Conservation (phyloP, 1,140 invertebrate species). For the Paramacrobiotus metropolitanus region DNA sequence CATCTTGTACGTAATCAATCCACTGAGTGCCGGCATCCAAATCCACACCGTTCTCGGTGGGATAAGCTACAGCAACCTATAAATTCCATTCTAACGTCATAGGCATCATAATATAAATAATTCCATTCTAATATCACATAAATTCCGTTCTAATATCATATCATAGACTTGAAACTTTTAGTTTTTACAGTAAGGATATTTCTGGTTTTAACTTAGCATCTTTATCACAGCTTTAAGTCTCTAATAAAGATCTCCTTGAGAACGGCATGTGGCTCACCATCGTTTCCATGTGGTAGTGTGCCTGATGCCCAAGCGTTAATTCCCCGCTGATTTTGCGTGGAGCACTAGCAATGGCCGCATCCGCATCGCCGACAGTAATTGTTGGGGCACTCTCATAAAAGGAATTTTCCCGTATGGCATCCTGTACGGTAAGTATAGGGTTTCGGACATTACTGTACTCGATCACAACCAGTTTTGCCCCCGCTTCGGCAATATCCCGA, state of each 20-base stretch:
- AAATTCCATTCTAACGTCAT: no score
- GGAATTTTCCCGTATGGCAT: slow-evolving; percentile 28
- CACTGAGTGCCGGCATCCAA: slow-evolving; percentile 25
- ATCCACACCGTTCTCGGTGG: slow-evolving; percentile 22
- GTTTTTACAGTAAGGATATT: no score
- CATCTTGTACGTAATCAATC: slow-evolving; percentile 34
- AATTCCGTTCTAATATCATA: no score
- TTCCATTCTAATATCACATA: no score
- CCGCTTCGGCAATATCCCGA: slow-evolving; percentile 32
- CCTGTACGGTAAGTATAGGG: slow-evolving; percentile 33
- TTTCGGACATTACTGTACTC: slow-evolving; percentile 30
- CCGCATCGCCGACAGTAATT: slow-evolving; percentile 7
- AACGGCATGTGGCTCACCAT: slow-evolving; percentile 18
- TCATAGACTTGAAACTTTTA: no score
- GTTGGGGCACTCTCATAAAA: slow-evolving; percentile 17
- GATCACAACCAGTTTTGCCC: slow-evolving; percentile 38
- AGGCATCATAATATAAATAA: no score
- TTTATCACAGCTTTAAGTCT: no score
- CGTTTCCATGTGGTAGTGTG: slow-evolving; percentile 26
- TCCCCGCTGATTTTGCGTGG: slow-evolving; percentile 18
- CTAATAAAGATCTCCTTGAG: slow-evolving; percentile 11
- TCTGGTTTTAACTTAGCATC: no score
- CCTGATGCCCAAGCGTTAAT: slow-evolving; percentile 21
- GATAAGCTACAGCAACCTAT: slow-evolving; percentile 13
- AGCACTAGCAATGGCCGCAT: slow-evolving; percentile 6